Base-by-base conservation (phyloP, 1,140 invertebrate genomes). In the Tetraneura akinire region DNA sequence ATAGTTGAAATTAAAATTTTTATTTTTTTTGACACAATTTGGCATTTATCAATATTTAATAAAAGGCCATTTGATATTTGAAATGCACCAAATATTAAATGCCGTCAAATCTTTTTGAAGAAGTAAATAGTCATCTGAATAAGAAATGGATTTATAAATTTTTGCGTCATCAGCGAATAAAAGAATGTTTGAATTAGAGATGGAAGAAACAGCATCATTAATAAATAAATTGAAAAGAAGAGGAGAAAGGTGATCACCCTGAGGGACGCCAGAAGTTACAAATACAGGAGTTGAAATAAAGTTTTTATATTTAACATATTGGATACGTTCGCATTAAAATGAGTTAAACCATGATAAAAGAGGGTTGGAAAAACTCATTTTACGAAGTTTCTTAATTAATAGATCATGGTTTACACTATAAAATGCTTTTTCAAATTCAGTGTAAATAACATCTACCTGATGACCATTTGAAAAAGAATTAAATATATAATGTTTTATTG, bases 151-250 rank as follows among this genome's bases (percentile, higher is more conserved):
- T 57, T 21, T 21, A 23, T n/a, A 21, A 57, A 57, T 5, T 29
- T 62, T 62, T 26, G 57, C 23, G 14, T 62, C 57, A 29, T 62
- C 23, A 62, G 57, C 23, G 6, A 62, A 62, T 62, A 62, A n/a
- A n/a, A n/a, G 23, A 11, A 62, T 62, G 3, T 29, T 62, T 18
- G n/a, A 60, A 23, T 60, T 18, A 6, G 55, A 21, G 10, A 60
- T 60, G 55, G 23, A 62, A 13, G 13, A 62, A 9, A 62, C 57
- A 62, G 23, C 23, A 62, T 62, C 23, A 62, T 62, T 62, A 62
- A 62, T 8, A 37, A 37, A 37, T 60, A 60, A n/a, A 60, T 60
- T 60, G 21, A 60, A 60, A 21, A 60, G 55, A 26, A 62, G 23
- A 29, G 57, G 23, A 11, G 13, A 29, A 29, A 62, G 23, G 13